Conservation (phyloP, 2,888 invertebrate genomes). For the Nomada ferruginata region DNA sequence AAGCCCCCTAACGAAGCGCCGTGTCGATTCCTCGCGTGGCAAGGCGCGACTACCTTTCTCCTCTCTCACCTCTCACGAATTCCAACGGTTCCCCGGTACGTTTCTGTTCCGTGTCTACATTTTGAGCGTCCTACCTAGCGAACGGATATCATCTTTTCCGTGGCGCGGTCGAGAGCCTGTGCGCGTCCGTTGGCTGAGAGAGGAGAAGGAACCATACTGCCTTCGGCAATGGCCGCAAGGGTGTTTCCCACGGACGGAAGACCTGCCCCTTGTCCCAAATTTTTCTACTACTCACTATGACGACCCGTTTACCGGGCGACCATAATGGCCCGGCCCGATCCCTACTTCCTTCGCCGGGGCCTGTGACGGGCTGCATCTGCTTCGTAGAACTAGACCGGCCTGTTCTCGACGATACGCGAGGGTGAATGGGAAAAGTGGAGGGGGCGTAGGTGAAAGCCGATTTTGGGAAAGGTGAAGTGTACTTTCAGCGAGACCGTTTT, state of each 20-base stretch:
- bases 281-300: constrained; percentile 68
- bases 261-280: constrained; percentile 78
- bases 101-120: constrained; percentile 55
- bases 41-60: constrained; percentile 76
- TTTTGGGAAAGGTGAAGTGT: neutral
- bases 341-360: constrained; percentile 41
- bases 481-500: neutral
- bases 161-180: neutral
- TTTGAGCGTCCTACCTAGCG: constrained; percentile 69
- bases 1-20: constrained; percentile 77
- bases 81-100: constrained; percentile 72
- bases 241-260: constrained; percentile 79
- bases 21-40: constrained; percentile 77
- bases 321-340: constrained; percentile 65
- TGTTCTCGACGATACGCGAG: neutral
- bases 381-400: constrained; percentile 4
- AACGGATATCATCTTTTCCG: constrained; percentile 58
- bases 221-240: constrained; percentile 82
- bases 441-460: neutral
- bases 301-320: constrained; percentile 62
- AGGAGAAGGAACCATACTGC: constrained; percentile 76
- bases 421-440: too few relatives aligned
- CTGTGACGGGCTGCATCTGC: constrained; percentile 26
- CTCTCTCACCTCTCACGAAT: constrained; percentile 67
- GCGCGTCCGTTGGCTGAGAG: neutral